Evolutionary conservation across 2,888 invertebrate genomes (phyloP).

Genomic region (Clanis bilineata): DNA sequence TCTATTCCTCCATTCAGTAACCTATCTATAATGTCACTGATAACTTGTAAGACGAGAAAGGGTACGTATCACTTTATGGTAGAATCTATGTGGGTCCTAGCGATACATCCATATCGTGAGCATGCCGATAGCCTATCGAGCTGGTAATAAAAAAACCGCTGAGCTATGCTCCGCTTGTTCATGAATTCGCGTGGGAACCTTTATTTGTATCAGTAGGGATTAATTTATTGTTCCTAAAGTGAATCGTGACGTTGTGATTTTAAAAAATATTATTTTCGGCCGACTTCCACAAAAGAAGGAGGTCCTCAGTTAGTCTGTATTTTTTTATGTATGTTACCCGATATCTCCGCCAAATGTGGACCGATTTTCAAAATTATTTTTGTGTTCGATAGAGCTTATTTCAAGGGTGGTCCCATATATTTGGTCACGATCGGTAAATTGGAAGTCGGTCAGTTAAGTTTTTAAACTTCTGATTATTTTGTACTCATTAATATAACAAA

Average conservation of each 20-base stretch:
- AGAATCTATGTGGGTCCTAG: constrained; percentile 35
- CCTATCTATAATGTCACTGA: background rate
- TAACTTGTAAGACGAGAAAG: constrained; percentile 23
- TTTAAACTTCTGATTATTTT: no score
- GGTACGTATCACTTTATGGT: constrained; percentile 42
- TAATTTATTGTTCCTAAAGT: background rate
- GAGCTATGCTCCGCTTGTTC: constrained; percentile 37
- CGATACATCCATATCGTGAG: constrained; percentile 55
- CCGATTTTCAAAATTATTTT: no score
- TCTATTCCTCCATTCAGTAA: background rate
- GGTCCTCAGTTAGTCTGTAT: no score
- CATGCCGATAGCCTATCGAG: constrained; percentile 52
- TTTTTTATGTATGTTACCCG: no score
- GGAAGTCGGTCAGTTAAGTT: no score
- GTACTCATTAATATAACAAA: no score
- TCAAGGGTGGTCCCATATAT: no score
- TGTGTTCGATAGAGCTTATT: no score
- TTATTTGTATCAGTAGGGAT: constrained; percentile 29
- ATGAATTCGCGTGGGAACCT: constrained; percentile 45
- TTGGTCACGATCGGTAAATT: no score
- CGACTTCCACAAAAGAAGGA: no score
- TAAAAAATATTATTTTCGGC: background rate
- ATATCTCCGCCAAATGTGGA: no score
- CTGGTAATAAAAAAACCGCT: constrained; percentile 41
- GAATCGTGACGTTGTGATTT: constrained; percentile 1